Percentiles rank a stretch among this genome's conserved stretches.
phyloP scores from a whole-genome alignment of 2,797 vertebrate genomes.

The Sardinella longiceps region DNA sequence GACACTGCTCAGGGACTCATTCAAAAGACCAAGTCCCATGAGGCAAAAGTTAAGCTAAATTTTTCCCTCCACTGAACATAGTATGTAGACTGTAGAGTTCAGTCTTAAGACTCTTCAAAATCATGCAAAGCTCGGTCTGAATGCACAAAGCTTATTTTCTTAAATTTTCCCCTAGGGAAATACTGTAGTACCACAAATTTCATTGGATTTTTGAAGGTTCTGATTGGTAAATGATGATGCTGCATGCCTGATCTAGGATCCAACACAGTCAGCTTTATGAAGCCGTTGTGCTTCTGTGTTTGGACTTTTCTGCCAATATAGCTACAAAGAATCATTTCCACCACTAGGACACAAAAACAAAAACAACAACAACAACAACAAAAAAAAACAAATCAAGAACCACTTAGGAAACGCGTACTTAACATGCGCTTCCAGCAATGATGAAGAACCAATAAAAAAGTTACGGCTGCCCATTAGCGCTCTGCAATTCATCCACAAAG shows the following conservation, averaged over 20 bases:
- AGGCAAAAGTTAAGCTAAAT: not conserved
- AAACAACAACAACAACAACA: too few relatives aligned
- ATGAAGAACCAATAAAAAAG: slow-evolving; percentile 5
- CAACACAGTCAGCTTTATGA: not conserved
- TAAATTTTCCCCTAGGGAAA: not conserved
- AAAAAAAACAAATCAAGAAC: not conserved
- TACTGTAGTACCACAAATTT: too few relatives aligned
- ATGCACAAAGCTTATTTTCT: not conserved
- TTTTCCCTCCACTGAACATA: not conserved
- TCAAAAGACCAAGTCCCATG: not conserved
- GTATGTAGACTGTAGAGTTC: not conserved
- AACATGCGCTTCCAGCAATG: not conserved
- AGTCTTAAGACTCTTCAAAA: not conserved
- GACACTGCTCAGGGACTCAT: not conserved
- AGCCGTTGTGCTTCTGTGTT: too few relatives aligned
- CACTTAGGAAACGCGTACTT: not conserved
- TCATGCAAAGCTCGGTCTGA: not conserved
- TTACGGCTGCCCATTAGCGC: not conserved
- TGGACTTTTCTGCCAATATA: not conserved
- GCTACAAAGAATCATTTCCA: not conserved
- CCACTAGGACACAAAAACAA: not conserved
- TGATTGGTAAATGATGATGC: not conserved
- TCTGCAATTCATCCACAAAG: not conserved
- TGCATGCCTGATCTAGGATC: not conserved
- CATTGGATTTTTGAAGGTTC: too few relatives aligned